phyloP scores from a whole-genome alignment of 2,888 invertebrate species.

The Leucophora obtusa region DNA sequence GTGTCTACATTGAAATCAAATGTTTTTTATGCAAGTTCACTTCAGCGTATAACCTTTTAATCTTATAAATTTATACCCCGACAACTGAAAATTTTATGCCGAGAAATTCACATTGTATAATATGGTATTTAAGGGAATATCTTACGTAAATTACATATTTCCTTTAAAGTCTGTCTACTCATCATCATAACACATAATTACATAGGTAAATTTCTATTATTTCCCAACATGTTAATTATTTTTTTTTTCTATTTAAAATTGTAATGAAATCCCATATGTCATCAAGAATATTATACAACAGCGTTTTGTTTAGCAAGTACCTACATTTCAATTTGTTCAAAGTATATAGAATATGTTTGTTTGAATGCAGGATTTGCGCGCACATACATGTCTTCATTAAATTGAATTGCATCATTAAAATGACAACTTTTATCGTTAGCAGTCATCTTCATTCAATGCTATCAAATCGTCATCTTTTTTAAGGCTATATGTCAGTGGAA shows the following conservation, averaged over 20 bases:
- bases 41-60: too few relatives aligned
- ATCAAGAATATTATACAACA: slow-evolving; percentile 25
- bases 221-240: slow-evolving; percentile 25
- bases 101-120: too few relatives aligned
- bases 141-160: background rate
- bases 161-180: background rate
- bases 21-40: too few relatives aligned
- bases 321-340: background rate
- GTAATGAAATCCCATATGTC: slow-evolving; percentile 40
- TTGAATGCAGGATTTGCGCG: background rate
- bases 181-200: background rate
- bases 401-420: slow-evolving; percentile 63
- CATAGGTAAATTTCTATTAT: slow-evolving; percentile 23
- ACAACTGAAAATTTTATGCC: too few relatives aligned
- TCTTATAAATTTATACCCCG: too few relatives aligned
- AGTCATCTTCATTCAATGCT: slow-evolving; percentile 58
- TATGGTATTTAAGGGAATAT: background rate
- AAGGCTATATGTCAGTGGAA: slow-evolving; percentile 28
- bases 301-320: slow-evolving; percentile 9
- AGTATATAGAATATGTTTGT: background rate
- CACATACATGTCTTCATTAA: slow-evolving; percentile 52
- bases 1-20: too few relatives aligned
- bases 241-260: slow-evolving; percentile 6
- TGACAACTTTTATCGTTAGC: slow-evolving; percentile 60
- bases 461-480: slow-evolving; percentile 56